These are phyloP conservation scores for Phyto melanocephala DNA, from an alignment of 2,888 invertebrate species.

Conservation along the genomic window DNA sequence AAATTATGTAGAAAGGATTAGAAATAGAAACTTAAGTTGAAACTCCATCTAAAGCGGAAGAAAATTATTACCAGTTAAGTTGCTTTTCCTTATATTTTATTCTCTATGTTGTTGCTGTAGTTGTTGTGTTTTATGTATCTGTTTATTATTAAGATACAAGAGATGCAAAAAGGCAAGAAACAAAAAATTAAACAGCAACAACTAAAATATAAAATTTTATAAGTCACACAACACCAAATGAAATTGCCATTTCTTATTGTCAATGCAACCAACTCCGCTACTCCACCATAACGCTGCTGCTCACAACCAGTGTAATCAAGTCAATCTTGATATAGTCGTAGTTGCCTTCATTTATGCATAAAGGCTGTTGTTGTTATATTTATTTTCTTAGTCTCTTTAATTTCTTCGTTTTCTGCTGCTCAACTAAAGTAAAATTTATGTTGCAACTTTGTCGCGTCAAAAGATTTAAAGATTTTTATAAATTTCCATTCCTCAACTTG, in stretches of 20 bases:
- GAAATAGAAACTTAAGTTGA: not conserved
- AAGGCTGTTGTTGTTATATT: not conserved
- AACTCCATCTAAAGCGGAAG: constrained; percentile 45
- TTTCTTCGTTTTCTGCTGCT: constrained; percentile 4
- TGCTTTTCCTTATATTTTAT: not conserved
- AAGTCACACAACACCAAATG: constrained; percentile 56
- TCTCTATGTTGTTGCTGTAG: not conserved
- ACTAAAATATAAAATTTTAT: constrained; percentile 46
- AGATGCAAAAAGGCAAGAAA: constrained; percentile 17
- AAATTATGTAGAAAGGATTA: constrained; percentile 19
- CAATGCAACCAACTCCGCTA: not conserved
- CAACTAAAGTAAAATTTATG: constrained; percentile 62
- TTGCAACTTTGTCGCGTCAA: constrained; percentile 66
- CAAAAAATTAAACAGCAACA: constrained; percentile 36
- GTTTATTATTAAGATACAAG: constrained; percentile 22
- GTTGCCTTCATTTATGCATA: constrained; percentile 31
- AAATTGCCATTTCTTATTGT: constrained; percentile 50
- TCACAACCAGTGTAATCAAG: not conserved
- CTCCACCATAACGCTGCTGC: not conserved
- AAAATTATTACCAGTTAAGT: constrained; percentile 49
- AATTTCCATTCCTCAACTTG: constrained; percentile 54
- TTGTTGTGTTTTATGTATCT: not conserved
- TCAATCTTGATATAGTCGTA: constrained; percentile 19
- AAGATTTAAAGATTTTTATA: constrained; percentile 67
- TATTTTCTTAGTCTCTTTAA: not conserved